Evolutionary conservation across 2,888 invertebrate genomes (phyloP).

Genomic region (Tanytarsus gracilentus): DNA sequence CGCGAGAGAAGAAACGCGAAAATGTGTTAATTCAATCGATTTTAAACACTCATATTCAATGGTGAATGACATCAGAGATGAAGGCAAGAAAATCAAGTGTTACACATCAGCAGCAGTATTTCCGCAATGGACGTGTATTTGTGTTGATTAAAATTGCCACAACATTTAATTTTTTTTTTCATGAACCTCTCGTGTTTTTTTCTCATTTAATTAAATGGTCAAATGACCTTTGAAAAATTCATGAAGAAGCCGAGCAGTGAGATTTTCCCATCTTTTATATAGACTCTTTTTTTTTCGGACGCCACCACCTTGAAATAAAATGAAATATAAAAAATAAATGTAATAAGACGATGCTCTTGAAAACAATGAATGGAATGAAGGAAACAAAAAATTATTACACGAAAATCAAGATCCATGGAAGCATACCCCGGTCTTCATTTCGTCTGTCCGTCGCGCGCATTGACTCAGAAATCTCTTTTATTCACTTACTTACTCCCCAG

Average conservation of each 20-base stretch:
- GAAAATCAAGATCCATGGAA: conserved; percentile 20
- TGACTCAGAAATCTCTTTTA: conserved; percentile 5
- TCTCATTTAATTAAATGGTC: conserved; percentile 9
- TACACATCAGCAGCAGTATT: no score
- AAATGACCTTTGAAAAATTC: conserved; percentile 5
- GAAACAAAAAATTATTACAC: conserved; percentile 17
- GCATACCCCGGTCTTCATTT: background rate
- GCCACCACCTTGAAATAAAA: background rate
- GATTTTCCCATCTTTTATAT: conserved; percentile 13
- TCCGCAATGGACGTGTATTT: no score
- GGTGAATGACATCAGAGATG: no score
- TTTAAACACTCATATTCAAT: no score
- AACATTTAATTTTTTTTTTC: background rate
- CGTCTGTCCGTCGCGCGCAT: conserved; percentile 20
- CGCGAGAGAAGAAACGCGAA: no score
- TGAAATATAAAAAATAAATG: background rate
- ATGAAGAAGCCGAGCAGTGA: background rate
- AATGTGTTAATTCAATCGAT: no score
- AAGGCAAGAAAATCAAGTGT: no score
- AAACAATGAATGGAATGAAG: conserved; percentile 22
- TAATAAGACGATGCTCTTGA: background rate
- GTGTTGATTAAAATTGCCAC: no score
- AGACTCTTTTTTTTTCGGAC: no score
- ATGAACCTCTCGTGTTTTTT: background rate
- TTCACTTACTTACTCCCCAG: background rate